These are phyloP conservation scores for Sinocyclocheilus anophthalmus DNA, from an alignment of 2,113 vertebrate species.

Conservation along the genomic window DNA sequence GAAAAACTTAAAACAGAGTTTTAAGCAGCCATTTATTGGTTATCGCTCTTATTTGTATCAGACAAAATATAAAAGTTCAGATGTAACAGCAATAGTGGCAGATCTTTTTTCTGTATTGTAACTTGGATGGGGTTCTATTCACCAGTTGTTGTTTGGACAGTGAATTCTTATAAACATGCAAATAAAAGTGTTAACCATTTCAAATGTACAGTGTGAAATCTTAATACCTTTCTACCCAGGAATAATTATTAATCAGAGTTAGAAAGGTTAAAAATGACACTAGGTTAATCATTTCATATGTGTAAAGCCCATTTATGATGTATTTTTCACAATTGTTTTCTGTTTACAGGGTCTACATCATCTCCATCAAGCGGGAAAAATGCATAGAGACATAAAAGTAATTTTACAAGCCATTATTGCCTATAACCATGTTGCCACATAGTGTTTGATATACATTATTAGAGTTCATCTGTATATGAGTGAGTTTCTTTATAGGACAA, in stretches of 20 bases:
- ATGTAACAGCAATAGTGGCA: no score
- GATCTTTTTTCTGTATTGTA: no score
- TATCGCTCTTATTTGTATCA: no score
- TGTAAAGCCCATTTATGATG: no score
- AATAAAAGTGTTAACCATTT: background rate
- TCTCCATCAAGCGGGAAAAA: slow-evolving; percentile 56
- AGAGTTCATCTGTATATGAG: background rate
- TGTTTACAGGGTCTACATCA: slow-evolving; percentile 55
- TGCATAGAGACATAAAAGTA: slow-evolving; percentile 63
- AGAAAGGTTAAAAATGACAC: background rate
- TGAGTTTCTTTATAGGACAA: background rate
- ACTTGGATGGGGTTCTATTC: no score
- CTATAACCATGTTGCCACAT: background rate
- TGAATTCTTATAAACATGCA: no score
- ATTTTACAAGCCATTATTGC: background rate
- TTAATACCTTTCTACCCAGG: background rate
- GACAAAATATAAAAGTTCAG: no score
- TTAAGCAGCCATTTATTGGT: no score
- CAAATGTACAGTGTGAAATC: background rate
- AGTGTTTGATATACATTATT: background rate
- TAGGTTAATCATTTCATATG: background rate
- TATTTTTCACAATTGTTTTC: background rate
- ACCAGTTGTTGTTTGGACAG: no score
- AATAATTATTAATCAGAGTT: background rate
- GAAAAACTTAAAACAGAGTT: no score